A percentile compares a stretch with the other conserved stretches of the same genome.
Evolutionary conservation across 2,888 invertebrate species (phyloP).

Genomic region (Flabesymbios commensalis): DNA sequence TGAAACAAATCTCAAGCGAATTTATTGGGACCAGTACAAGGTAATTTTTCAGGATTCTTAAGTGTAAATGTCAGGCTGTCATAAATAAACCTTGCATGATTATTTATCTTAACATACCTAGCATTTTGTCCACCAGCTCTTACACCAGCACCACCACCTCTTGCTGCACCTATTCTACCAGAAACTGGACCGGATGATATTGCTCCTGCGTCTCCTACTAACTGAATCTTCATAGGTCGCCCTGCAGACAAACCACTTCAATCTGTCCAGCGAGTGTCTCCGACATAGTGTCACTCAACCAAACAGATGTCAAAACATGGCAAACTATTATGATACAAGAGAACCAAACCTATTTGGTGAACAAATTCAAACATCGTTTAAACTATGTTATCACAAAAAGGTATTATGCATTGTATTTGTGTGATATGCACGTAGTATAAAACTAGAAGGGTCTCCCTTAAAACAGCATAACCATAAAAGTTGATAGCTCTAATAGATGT

Average conservation of each 20-base stretch:
- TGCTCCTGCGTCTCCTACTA: constrained; percentile 19
- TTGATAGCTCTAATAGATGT: no score
- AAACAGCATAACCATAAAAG: no score
- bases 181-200: not conserved
- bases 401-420: no score
- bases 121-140: constrained; percentile 45
- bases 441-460: no score
- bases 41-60: not conserved
- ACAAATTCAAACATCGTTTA: no score
- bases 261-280: no score
- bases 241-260: constrained; percentile 17
- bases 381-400: no score
- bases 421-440: no score
- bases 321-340: no score
- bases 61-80: not conserved
- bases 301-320: no score
- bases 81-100: constrained; percentile 4
- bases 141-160: constrained; percentile 13
- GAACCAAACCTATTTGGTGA: no score
- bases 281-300: no score
- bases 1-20: not conserved
- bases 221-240: constrained; percentile 36
- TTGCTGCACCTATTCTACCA: constrained; percentile 2
- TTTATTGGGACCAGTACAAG: not conserved
- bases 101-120: not conserved